These are phyloP conservation scores for Dinoponera quadriceps DNA, from an alignment of 1,140 invertebrate species.

Conservation along the genomic window DNA sequence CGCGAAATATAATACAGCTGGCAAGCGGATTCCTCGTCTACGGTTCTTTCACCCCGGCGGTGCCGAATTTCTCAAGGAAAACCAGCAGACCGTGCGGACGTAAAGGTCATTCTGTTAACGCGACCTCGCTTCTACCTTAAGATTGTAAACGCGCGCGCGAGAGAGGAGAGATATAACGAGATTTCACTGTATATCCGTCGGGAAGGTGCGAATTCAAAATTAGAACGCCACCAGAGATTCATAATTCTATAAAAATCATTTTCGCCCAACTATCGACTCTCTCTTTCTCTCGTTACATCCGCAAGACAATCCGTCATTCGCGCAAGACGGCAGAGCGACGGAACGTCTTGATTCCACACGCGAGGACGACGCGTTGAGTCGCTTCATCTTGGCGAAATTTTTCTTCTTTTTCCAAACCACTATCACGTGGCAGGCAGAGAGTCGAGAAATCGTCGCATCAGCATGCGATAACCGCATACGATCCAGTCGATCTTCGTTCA, in stretches of 20 bases:
- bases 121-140: not conserved
- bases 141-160: not conserved
- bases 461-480: not conserved
- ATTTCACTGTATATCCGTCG: not conserved
- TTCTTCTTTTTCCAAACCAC: not conserved
- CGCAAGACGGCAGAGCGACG: not conserved
- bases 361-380: not conserved
- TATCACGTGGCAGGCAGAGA: not conserved
- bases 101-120: not conserved
- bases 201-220: not conserved
- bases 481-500: constrained; percentile 1
- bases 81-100: not conserved
- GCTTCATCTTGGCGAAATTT: not conserved
- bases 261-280: not conserved
- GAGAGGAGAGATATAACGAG: not conserved
- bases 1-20: constrained; percentile 25
- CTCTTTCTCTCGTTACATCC: too few species aligned
- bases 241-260: not conserved
- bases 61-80: not conserved
- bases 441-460: not conserved
- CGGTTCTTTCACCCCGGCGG: not conserved
- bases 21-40: constrained; percentile 16
- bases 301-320: not conserved
- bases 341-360: not conserved
- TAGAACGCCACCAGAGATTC: not conserved